Base-by-base conservation (phyloP, 2,113 vertebrate genomes). In the Monopterus albus region DNA sequence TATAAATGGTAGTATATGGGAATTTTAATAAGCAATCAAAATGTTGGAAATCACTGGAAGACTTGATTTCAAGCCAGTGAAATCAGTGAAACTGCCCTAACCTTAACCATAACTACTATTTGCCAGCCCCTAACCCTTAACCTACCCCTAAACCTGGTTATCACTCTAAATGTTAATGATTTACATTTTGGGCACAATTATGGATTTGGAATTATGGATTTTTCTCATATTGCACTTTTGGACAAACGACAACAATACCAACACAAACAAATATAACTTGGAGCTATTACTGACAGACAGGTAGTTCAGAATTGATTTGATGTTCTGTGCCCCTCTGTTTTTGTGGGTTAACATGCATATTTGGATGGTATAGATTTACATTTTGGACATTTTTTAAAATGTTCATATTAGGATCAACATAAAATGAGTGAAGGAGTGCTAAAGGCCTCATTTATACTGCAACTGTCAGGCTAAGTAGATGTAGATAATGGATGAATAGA, bases 231-330 rank as follows among this genome's bases (percentile, higher is more conserved):
- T 71, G 62, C n/a, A 5, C 62, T 80, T 77, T 58, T 80, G 39
- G 65, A 77, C 72, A 79, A 84, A 72, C 13, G 43, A 61, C 36
- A 31, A 72, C 51, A 74, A 52, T 49, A 72, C 66, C 52, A 74
- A 71, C 74, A 76, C 66, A 83, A 75, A 75, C 53, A 82, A 79
- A 70, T 64, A 56, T 46, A 75, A 82, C 52, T 63, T 59, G 38
- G 45, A 64, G 28, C 60, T 42, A 39, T 50, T 46, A 8, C 58
- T 58, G 58, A 23, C 63, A 71, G 67, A 72, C 29, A 45, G 49
- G 26, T 59, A 21, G 20, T 71, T 62, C 45, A 77, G 21, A 70
- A 79, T 45, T 66, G 62, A 81, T 87, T 72, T 53, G 23, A 82
- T 66, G 33, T 65, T 59, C 3, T 56, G 28, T 75, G 59, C 36